Base-by-base conservation (phyloP, 2,113 vertebrate genomes). In the Pampusana beccarii region DNA sequence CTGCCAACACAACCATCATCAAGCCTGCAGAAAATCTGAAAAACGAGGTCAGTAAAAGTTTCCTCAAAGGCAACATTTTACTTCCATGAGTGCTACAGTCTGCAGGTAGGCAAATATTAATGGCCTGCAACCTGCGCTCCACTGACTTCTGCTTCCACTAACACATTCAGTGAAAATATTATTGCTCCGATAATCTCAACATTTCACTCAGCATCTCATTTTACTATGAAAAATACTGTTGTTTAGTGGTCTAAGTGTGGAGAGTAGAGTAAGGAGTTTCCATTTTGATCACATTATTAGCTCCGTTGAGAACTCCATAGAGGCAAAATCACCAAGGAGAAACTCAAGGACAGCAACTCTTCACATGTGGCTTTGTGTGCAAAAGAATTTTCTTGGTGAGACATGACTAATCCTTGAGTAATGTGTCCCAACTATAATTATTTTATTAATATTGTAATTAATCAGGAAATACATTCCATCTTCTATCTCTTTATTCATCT, bases 391-490 rank as follows among this genome's bases (percentile, higher is more conserved):
- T 80, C 40, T 56, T 54, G 33, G 87, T 92, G 57, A 89, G 18
- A 57, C 8, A 25, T 81, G 65, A 90, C 71, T 82, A 69, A 92
- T 56, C n/a, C 11, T 86, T 1, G 6, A 83, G 61, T 53, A 84
- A 82, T 29, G 57, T 51, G 80, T 85, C 53, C 42, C 18, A 64
- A 51, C 11, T 73, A 42, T 54, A 74, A 83, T 80, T 88, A 60
- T 60, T 91, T 92, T 78, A 58, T 58, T 88, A 95, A 65, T 91
- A 91, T 40, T 74, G 23, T 54, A 88, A 95, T 94, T 90, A 95
- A 87, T 83, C 80, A 86, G 42, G 66, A 95, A 88, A 92, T 88
- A 73, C 0, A 1, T 21, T 86, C 31, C 19, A 36, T 67, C 33
- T 71, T 34, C 33, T 84, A 8, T 38, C 31, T 92, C 33, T 95